Conservation (phyloP, 2,797 vertebrate species). For the Sciurus vulgaris region DNA sequence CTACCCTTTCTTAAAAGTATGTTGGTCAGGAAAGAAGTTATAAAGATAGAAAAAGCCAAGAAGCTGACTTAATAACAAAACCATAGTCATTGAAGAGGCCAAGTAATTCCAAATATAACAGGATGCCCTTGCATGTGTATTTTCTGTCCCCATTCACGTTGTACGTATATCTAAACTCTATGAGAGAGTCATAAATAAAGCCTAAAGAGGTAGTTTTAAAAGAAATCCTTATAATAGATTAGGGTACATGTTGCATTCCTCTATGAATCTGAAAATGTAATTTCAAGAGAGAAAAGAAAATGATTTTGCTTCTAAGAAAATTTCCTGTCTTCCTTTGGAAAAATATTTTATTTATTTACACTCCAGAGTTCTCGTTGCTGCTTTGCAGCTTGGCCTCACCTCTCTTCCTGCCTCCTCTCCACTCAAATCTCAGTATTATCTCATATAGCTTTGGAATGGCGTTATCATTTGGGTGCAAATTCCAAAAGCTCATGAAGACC, state of each 20-base stretch:
- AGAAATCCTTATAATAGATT: constrained; percentile 11
- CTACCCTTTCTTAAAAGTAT: constrained; percentile 24
- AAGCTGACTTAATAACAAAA: background rate
- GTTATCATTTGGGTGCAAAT: background rate
- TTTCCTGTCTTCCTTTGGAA: too few species aligned
- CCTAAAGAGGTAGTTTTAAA: background rate
- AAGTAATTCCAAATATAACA: background rate
- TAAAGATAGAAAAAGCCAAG: background rate
- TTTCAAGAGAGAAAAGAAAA: too few species aligned
- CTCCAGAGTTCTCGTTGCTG: too few species aligned
- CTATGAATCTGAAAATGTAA: background rate
- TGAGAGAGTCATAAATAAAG: background rate
- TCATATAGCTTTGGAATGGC: background rate
- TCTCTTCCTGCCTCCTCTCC: background rate
- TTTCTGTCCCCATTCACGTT: background rate
- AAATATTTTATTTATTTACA: too few species aligned
- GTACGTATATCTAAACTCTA: background rate
- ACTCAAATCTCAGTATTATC: background rate
- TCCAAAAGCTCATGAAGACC: background rate
- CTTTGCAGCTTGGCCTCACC: too few species aligned
- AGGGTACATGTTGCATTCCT: background rate
- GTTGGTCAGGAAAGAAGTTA: background rate
- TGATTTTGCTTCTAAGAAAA: too few species aligned
- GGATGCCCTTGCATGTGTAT: background rate
- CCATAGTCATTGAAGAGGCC: background rate